Evolutionary conservation across 2,888 invertebrate genomes (phyloP), one percentile per base, ranked within the genome.

Genomic region (Himalopsyche anomala): DNA sequence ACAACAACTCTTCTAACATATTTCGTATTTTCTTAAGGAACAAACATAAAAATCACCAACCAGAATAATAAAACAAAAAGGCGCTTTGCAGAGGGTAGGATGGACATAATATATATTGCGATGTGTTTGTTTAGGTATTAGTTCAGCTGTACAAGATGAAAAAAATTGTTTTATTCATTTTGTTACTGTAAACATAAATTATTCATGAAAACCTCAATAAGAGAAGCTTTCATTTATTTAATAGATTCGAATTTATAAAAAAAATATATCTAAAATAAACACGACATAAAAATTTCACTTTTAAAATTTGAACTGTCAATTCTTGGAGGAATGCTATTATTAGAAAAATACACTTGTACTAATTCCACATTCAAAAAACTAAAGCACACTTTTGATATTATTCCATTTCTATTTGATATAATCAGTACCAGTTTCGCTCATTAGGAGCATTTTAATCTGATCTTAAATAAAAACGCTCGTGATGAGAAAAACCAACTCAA

Each of bases 31-130:
- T 74, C 74, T 74, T 74, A 74, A 38, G 12, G 4, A 74, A 74
- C 74, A 74, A 74, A 74, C 74, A 74, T 74, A 36, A 74, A 74
- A 74, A 74, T 38, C 74, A 74, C 74, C 38, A 74, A 36, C 74
- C 74, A 38, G 74, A 74, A 74, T 74, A 74, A 74, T 74, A 74
- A 74, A 74, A 28, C 74, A 74, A 15, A 12, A 74, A 36, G 74
- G 11, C 74, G 74, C 38, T 74, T 74, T 74, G 12, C 15, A 36
- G 36, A 51, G 36, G 74, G 74, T 36, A 28, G 15, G 28, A 28
- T 28, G 74, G 36, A 74, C 74, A 74, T 5, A 74, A 28, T 38
- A 69, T 69, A 74, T 74, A 28, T 38, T 74, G 38, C 74, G 36
- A 28, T 36, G 5, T 74, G 28, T 74, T 74, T 74, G 62, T 62